phyloP scores from a whole-genome alignment of 2,113 vertebrate genomes.

The Lophotis ruficrista region DNA sequence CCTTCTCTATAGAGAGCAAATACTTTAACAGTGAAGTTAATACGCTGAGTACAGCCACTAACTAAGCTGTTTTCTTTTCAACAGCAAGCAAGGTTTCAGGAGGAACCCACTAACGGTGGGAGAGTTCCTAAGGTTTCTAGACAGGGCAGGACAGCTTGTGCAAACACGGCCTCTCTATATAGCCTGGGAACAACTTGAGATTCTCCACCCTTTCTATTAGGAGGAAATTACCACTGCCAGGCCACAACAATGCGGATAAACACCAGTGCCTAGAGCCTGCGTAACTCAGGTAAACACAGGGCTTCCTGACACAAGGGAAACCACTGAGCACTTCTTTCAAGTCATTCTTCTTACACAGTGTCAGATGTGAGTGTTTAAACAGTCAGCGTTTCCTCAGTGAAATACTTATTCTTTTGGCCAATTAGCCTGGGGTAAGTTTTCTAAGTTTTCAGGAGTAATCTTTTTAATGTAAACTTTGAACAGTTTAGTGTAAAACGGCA shows the following conservation, averaged over 20 bases:
- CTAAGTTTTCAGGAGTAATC: slow-evolving; percentile 5
- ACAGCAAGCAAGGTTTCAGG: background rate
- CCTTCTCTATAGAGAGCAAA: background rate
- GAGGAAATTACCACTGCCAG: slow-evolving; percentile 75
- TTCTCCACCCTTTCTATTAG: slow-evolving; percentile 47
- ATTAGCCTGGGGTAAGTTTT: background rate
- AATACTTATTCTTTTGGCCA: background rate
- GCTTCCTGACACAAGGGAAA: slow-evolving; percentile 71
- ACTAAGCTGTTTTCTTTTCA: background rate
- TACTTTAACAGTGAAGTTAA: background rate
- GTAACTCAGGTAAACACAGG: slow-evolving; percentile 72
- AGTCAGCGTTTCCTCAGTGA: slow-evolving; percentile 59
- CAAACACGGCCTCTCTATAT: slow-evolving; percentile 47
- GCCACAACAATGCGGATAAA: slow-evolving; percentile 73
- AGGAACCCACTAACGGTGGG: background rate
- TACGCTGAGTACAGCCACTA: background rate
- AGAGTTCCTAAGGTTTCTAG: slow-evolving; percentile 14
- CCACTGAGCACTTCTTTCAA: slow-evolving; percentile 61
- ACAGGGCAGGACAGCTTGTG: slow-evolving; percentile 37
- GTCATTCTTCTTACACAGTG: slow-evolving; percentile 67
- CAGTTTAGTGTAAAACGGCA: background rate
- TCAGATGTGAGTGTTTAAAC: slow-evolving; percentile 69
- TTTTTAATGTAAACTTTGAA: background rate
- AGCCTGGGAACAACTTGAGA: slow-evolving; percentile 75
- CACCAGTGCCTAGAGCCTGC: slow-evolving; percentile 59